phyloP scores from a whole-genome alignment of 2,797 vertebrate species.

The Eulemur coronatus region DNA sequence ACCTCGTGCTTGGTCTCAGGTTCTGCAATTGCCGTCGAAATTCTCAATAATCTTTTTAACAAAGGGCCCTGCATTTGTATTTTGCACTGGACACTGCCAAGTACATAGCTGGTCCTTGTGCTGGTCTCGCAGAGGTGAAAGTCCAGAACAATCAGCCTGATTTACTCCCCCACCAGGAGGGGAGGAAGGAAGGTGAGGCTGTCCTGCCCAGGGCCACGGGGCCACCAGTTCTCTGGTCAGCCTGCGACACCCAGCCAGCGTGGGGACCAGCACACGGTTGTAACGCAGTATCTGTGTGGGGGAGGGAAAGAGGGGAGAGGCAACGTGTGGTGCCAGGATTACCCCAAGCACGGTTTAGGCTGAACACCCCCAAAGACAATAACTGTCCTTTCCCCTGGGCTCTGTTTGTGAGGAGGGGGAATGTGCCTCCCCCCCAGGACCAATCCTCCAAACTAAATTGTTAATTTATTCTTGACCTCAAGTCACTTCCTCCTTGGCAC shows the following conservation, averaged over 20 bases:
- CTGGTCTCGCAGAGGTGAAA: not conserved
- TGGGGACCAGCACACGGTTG: not conserved
- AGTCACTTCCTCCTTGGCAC: not conserved
- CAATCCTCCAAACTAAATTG: not conserved
- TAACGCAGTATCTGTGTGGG: not conserved
- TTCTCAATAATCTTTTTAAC: not conserved
- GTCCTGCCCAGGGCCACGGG: not conserved
- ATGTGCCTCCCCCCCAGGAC: not conserved
- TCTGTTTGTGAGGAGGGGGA: too few relatives aligned
- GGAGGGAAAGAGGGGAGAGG: not conserved
- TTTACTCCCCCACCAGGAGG: not conserved
- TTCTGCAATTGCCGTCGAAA: not conserved
- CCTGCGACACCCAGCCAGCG: not conserved
- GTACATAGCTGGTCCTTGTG: not conserved
- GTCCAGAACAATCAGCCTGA: not conserved
- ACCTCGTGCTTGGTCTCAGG: not conserved
- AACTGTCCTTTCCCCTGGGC: not conserved
- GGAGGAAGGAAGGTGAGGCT: not conserved
- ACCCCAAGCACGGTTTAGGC: not conserved
- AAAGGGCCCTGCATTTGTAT: not conserved
- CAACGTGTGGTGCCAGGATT: too few relatives aligned
- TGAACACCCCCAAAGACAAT: not conserved
- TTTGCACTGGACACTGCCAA: not conserved
- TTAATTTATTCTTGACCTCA: not conserved
- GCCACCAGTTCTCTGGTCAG: not conserved